These are phyloP conservation scores for Drosophila melanosoma DNA, from an alignment of 2,888 invertebrate genomes.

Conservation along the genomic window DNA sequence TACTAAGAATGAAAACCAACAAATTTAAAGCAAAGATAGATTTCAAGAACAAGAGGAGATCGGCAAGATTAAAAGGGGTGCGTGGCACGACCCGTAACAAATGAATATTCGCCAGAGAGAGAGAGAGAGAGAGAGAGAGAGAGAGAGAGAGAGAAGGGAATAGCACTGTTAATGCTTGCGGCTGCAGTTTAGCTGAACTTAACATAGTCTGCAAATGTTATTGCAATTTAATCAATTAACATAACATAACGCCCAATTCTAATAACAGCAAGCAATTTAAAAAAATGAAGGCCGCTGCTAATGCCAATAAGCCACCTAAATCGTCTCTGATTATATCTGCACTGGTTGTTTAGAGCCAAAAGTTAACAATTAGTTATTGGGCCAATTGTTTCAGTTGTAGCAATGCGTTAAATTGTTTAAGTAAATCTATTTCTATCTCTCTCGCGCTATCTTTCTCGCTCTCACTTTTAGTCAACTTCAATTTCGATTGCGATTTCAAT, in stretches of 20 bases:
- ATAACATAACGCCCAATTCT: neutral
- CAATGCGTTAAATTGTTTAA: constrained; percentile 61
- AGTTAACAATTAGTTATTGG: constrained; percentile 33
- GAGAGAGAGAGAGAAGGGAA: neutral
- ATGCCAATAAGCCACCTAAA: constrained; percentile 21
- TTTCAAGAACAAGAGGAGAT: too few species aligned
- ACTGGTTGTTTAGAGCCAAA: constrained; percentile 1
- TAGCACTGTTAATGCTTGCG: neutral
- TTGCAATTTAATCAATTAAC: neutral
- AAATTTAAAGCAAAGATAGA: too few species aligned
- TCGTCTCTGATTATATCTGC: neutral
- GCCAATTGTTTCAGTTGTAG: constrained; percentile 49
- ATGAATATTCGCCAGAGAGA: neutral
- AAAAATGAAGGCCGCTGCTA: neutral
- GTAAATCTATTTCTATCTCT: constrained; percentile 20
- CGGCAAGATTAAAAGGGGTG: too few species aligned
- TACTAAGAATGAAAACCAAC: too few species aligned
- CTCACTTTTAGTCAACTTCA: neutral
- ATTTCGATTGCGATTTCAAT: constrained; percentile 10
- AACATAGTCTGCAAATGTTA: neutral
- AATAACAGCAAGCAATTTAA: neutral
- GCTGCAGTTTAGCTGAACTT: neutral
- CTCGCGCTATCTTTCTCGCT: neutral
- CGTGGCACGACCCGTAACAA: too few species aligned
- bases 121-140: neutral